Evolutionary conservation across 2,113 vertebrate genomes (phyloP), one percentile per base, ranked within the genome.

Genomic region (Suricata suricatta): DNA sequence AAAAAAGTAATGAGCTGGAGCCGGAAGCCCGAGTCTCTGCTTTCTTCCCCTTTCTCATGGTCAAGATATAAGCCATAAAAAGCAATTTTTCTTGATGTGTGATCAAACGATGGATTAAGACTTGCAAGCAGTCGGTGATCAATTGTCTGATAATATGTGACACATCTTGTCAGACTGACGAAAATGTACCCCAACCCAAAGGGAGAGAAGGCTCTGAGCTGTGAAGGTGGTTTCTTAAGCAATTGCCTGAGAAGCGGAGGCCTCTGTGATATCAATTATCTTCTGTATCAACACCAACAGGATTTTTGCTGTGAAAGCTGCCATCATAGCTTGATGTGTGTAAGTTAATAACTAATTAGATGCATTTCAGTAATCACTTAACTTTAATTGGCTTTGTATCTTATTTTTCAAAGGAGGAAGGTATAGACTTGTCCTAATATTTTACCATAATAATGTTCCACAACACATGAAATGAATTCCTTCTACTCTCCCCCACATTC

Each of bases 321-420:
- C 82, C 94, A 88, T 77, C 91, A 12, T 13, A 31, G 77, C 64
- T 97, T 98, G 97, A 98, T 33, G 50, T 96, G 95, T 97, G 96
- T 97, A 94, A 95, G 96, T 98, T 98, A 98, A 98, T 96, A 94
- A 95, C 50, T 98, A 98, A 98, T 99, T 97, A 98, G 97, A 94
- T 97, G 93, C 94, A 90, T 95, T 98, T 98, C 96, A 97, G 88
- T 98, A 97, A 97, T 98, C 97, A 95, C 94, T 96, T 97, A 72
- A 96, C 83, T 96, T 98, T 98, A 98, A 98, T 98, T 98, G 98
- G 98, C 97, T 98, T 98, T 98, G 87, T 97, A 96, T 97, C 95
- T 97, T 98, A 97, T 97, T 98, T 99, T 99, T 98, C 94, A 91
- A 97, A 98, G 93, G 52, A 96, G 97, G 92, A 96, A 94, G 90